These are phyloP conservation scores for Chaunax sp. DNA, from an alignment of 2,797 vertebrate genomes.

Conservation along the genomic window DNA sequence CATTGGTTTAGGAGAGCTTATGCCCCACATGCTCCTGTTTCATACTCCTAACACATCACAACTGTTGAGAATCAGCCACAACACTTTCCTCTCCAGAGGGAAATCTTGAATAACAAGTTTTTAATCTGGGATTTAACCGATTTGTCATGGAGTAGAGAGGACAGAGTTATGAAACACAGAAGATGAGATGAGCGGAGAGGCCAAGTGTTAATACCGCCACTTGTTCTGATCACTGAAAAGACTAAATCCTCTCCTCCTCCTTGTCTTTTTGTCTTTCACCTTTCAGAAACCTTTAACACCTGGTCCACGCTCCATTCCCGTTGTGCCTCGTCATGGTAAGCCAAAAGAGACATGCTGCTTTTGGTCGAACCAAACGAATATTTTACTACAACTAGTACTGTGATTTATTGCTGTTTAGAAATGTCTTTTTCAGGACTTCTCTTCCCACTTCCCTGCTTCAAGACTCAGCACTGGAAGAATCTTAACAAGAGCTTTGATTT, in stretches of 20 bases:
- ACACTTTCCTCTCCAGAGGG: slow-evolving; percentile 38
- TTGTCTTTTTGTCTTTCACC: slow-evolving; percentile 45
- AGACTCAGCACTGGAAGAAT: slow-evolving; percentile 43
- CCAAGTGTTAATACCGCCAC: slow-evolving; percentile 4
- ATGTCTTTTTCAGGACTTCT: slow-evolving; percentile 51
- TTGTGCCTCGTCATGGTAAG: slow-evolving; percentile 73
- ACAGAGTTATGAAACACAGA: slow-evolving; percentile 20
- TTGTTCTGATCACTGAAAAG: neutral
- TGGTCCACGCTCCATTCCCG: slow-evolving; percentile 40
- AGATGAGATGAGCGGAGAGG: slow-evolving; percentile 1
- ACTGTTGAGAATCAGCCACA: slow-evolving; percentile 52
- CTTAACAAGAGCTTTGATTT: slow-evolving; percentile 54
- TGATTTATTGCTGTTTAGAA: slow-evolving; percentile 44
- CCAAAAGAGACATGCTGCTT: slow-evolving; percentile 25
- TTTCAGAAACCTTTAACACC: slow-evolving; percentile 66
- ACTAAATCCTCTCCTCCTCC: slow-evolving; percentile 14
- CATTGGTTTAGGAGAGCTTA: slow-evolving; percentile 52
- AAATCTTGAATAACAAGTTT: slow-evolving; percentile 49
- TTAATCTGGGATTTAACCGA: slow-evolving; percentile 25
- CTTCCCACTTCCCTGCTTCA: slow-evolving; percentile 39
- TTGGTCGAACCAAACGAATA: slow-evolving; percentile 46
- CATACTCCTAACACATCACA: slow-evolving; percentile 51
- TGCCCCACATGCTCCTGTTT: slow-evolving; percentile 35
- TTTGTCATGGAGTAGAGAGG: slow-evolving; percentile 15
- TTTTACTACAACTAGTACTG: slow-evolving; percentile 31